These are phyloP conservation scores for Stichopus chloronotus DNA, from an alignment of 35 echinoderm and acorn worm genomes.

Conservation along the genomic window DNA sequence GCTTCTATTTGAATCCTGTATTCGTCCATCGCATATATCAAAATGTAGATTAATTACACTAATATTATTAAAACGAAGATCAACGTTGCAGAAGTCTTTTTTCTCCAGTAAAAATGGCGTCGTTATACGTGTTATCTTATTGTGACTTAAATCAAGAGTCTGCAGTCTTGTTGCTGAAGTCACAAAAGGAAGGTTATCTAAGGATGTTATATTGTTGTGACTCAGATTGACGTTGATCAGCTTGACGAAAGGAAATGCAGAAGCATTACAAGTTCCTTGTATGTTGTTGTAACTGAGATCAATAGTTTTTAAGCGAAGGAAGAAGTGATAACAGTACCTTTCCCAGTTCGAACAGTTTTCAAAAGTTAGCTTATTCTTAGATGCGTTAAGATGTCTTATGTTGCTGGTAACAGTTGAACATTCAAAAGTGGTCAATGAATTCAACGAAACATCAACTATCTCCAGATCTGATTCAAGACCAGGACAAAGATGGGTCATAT, in stretches of 20 bases:
- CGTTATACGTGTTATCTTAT: too few species aligned
- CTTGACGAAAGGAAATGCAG: not conserved
- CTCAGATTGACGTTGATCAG: not conserved
- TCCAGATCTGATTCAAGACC: not conserved
- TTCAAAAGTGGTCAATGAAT: not conserved
- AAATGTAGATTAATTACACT: too few species aligned
- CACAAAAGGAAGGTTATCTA: constrained; percentile 32
- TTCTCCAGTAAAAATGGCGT: too few species aligned
- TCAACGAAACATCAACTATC: constrained; percentile 1
- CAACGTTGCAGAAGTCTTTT: too few species aligned
- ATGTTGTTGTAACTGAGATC: not conserved
- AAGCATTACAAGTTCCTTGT: not conserved
- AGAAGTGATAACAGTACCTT: not conserved
- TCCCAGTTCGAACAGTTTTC: not conserved
- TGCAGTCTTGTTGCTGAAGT: not conserved
- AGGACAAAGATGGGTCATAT: not conserved
- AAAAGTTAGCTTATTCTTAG: not conserved
- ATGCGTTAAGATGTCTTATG: not conserved
- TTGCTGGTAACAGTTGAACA: not conserved
- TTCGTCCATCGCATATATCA: too few species aligned
- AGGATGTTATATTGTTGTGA: not conserved
- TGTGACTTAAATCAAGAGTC: not conserved
- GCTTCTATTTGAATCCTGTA: too few species aligned
- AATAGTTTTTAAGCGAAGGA: not conserved
- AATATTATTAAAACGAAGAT: too few species aligned